phyloP scores from a whole-genome alignment of 2,113 vertebrate species.

The Dromaius novaehollandiae region DNA sequence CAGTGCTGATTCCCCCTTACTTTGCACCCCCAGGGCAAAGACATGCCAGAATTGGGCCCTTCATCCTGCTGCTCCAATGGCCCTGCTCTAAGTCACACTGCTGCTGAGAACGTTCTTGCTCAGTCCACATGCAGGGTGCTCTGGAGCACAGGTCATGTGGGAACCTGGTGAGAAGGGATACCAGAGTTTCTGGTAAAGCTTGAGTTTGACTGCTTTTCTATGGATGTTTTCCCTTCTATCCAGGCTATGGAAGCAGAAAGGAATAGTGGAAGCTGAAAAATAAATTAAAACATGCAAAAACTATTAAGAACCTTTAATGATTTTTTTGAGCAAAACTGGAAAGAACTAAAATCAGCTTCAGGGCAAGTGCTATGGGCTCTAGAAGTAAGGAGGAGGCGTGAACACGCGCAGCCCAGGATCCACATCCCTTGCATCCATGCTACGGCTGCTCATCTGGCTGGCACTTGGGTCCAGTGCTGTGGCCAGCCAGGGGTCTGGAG shows the following conservation, averaged over 20 bases:
- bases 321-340: background rate
- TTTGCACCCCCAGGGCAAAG: background rate
- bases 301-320: background rate
- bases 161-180: background rate
- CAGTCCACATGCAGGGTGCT: background rate
- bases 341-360: background rate
- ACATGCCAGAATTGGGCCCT: background rate
- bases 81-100: background rate
- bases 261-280: background rate
- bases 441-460: accelerated
- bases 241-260: background rate
- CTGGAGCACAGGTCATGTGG: background rate
- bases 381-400: background rate
- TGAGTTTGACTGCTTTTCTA: background rate
- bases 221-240: background rate
- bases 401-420: accelerated
- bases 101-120: background rate
- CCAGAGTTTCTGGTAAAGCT: background rate
- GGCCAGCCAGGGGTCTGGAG: accelerated
- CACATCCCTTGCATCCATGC: background rate
- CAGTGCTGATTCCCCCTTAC: background rate
- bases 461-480: accelerated
- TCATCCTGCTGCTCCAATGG: background rate
- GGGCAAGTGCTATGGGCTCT: background rate
- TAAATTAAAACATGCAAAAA: background rate